These are phyloP conservation scores for Ficedula albicollis DNA, from an alignment of 2,797 vertebrate species.

Conservation along the genomic window DNA sequence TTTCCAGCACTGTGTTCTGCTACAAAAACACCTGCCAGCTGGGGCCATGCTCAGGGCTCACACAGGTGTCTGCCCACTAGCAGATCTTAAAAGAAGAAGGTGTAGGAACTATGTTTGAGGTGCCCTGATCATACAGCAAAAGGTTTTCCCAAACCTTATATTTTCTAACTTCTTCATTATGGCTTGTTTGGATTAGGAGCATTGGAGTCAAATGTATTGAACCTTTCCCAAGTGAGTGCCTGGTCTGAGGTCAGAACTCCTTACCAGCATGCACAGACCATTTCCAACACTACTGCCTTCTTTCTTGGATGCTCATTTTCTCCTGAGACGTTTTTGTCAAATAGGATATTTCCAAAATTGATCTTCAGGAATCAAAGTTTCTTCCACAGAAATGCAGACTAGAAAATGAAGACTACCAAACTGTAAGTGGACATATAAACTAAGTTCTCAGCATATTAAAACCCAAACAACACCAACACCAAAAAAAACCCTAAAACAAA, in stretches of 20 bases:
- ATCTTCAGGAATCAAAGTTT: neutral
- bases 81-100: neutral
- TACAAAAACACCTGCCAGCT: neutral
- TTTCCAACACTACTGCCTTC: neutral
- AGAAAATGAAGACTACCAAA: neutral
- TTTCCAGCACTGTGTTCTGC: neutral
- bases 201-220: neutral
- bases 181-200: neutral
- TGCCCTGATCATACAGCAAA: neutral
- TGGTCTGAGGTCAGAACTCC: neutral
- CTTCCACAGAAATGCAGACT: neutral
- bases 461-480: neutral
- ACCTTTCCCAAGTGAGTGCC: neutral
- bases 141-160: neutral
- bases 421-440: neutral
- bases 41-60: neutral
- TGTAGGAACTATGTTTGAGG: neutral
- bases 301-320: neutral
- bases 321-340: neutral
- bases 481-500: neutral
- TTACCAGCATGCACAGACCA: neutral
- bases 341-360: neutral
- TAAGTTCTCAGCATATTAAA: neutral
- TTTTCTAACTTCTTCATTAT: neutral
- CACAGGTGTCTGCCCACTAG: neutral